Percentiles rank a stretch among this genome's conserved stretches.
Evolutionary conservation across 2,797 vertebrate genomes (phyloP).

Genomic region (Anguilla obscura): DNA sequence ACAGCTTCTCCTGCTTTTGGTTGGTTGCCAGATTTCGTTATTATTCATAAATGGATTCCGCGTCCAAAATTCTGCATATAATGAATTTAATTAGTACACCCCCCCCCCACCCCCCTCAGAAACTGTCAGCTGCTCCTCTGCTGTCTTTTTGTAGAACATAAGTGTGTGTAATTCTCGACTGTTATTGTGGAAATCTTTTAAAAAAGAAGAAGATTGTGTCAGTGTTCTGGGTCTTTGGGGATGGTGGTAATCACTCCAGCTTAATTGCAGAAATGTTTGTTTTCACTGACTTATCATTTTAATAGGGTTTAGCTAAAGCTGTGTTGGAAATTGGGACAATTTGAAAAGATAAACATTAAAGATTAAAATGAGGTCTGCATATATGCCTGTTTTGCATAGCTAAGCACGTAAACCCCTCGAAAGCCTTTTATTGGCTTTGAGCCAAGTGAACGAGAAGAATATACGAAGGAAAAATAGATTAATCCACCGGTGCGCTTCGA

Average conservation of each 20-base stretch:
- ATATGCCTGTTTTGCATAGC: constrained; percentile 37
- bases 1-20: background rate
- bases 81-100: background rate
- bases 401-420: constrained; percentile 42
- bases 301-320: constrained; percentile 17
- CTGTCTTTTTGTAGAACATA: background rate
- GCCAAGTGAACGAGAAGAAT: constrained; percentile 32
- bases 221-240: background rate
- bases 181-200: background rate
- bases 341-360: constrained; percentile 21
- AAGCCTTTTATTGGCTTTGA: constrained; percentile 41
- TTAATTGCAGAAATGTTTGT: constrained; percentile 35
- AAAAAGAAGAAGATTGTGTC: background rate
- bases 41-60: background rate
- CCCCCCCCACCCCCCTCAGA: background rate
- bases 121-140: background rate
- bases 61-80: background rate
- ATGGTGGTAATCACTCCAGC: constrained; percentile 9
- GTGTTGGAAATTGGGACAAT: constrained; percentile 17
- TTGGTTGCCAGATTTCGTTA: background rate
- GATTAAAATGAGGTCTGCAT: constrained; percentile 9
- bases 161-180: background rate
- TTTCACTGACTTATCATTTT: constrained; percentile 26
- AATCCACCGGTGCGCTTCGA: background rate
- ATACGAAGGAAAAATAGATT: background rate